Conservation (phyloP, 2,113 vertebrate genomes). For the Paraplagusia blochii region DNA sequence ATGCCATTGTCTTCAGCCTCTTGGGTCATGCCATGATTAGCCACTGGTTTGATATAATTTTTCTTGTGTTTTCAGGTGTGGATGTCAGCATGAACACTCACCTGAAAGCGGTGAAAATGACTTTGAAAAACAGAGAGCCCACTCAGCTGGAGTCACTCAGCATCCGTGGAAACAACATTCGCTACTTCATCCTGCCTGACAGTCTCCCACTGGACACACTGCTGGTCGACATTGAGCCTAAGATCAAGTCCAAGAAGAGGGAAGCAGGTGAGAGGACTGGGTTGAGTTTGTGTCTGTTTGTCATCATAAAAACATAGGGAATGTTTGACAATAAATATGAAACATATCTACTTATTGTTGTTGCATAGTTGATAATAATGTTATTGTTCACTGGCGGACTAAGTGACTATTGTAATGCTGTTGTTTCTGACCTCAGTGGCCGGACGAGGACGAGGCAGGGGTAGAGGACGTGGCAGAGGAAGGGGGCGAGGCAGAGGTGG, state of each 20-base stretch:
- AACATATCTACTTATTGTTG: too few relatives aligned
- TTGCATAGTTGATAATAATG: too few relatives aligned
- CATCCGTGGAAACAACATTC: slow-evolving; percentile 98
- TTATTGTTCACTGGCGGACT: too few relatives aligned
- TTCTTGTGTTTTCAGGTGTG: slow-evolving; percentile 74
- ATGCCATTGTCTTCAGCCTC: too few relatives aligned
- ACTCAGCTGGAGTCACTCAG: slow-evolving; percentile 95
- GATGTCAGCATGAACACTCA: slow-evolving; percentile 99
- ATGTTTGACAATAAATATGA: too few relatives aligned
- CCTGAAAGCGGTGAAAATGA: slow-evolving; percentile 98
- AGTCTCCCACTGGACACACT: slow-evolving; percentile 96
- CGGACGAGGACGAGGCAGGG: slow-evolving; percentile 90
- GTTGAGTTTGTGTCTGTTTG: too few relatives aligned
- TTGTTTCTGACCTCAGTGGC: slow-evolving; percentile 77
- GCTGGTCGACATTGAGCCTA: slow-evolving; percentile 96
- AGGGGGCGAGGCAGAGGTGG: slow-evolving; percentile 88
- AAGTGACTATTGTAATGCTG: neutral
- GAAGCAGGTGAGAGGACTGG: slow-evolving; percentile 84
- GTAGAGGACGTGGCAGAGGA: slow-evolving; percentile 89
- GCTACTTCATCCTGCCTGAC: slow-evolving; percentile 97
- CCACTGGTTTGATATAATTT: neutral
- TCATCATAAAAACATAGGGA: too few relatives aligned
- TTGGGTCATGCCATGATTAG: too few relatives aligned
- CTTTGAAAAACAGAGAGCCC: slow-evolving; percentile 95
- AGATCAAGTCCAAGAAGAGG: slow-evolving; percentile 98